phyloP scores from a whole-genome alignment of 2,797 vertebrate genomes.

The Menidia menidia region DNA sequence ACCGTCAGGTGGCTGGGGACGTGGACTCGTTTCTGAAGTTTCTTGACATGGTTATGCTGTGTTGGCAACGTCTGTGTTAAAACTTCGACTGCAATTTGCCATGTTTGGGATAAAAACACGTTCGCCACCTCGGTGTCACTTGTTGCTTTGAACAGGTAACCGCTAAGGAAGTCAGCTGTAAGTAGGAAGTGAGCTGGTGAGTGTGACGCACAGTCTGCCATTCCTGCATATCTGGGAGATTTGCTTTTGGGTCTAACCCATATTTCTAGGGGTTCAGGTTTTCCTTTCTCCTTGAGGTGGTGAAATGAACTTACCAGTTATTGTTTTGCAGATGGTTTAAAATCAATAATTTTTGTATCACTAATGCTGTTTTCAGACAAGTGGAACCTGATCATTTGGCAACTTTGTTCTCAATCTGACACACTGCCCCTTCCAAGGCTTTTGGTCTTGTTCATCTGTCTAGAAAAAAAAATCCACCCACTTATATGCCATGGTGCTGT shows the following conservation, averaged over 20 bases:
- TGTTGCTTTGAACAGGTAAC: slow-evolving; percentile 1
- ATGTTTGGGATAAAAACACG: background rate
- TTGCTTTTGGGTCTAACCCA: background rate
- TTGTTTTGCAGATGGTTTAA: too few species aligned
- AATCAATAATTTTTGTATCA: too few species aligned
- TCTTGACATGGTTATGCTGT: slow-evolving; percentile 4
- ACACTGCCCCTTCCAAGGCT: background rate
- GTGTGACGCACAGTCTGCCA: slow-evolving; percentile 29
- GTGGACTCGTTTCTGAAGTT: slow-evolving; percentile 26
- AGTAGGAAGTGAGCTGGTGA: slow-evolving; percentile 63
- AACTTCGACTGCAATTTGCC: rapidly evolving
- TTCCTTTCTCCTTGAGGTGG: background rate
- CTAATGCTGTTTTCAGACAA: background rate
- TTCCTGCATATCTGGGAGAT: background rate
- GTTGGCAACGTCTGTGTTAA: background rate
- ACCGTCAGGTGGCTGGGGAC: slow-evolving; percentile 39
- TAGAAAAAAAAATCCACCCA: background rate
- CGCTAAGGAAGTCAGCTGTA: slow-evolving; percentile 57
- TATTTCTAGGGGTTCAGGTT: background rate
- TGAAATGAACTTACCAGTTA: background rate
- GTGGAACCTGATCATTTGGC: background rate
- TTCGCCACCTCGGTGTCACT: background rate
- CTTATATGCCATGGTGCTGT: background rate
- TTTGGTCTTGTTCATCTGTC: background rate
- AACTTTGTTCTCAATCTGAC: background rate